Evolutionary conservation across 2,113 vertebrate genomes (phyloP).

Genomic region (Perca flavescens): DNA sequence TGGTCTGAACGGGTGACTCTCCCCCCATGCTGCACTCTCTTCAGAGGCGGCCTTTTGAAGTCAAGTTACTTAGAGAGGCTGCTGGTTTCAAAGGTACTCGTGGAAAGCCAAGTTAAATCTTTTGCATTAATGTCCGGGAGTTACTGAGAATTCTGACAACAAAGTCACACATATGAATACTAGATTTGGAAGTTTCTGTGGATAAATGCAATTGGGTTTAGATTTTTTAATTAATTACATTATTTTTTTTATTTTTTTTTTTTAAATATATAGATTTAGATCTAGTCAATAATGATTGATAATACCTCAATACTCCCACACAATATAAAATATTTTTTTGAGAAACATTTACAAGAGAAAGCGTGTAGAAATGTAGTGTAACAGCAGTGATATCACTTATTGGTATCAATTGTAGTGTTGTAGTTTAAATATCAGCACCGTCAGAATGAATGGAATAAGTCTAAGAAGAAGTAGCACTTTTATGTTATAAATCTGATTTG

Average conservation of each 20-base stretch:
- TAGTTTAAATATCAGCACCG: neutral
- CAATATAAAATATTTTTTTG: no score
- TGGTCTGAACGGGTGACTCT: constrained; percentile 52
- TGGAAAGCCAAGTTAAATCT: neutral
- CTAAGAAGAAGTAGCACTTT: neutral
- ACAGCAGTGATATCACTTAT: neutral
- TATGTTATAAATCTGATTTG: neutral
- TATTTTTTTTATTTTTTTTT: no score
- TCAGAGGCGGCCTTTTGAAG: constrained; percentile 35
- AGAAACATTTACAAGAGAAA: neutral
- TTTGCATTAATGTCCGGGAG: neutral
- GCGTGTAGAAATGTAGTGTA: neutral
- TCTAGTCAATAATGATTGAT: neutral
- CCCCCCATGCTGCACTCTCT: constrained; percentile 32
- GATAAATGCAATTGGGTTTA: neutral
- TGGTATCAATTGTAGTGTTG: neutral
- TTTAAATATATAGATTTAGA: no score
- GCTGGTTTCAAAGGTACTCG: constrained; percentile 1
- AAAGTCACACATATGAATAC: neutral
- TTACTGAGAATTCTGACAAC: neutral
- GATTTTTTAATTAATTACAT: neutral
- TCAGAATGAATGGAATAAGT: no score
- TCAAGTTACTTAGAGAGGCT: constrained; percentile 28
- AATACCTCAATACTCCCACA: neutral
- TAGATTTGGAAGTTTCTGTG: neutral